phyloP scores from a whole-genome alignment of 2,797 vertebrate species.

The Diglossa cyanea region DNA sequence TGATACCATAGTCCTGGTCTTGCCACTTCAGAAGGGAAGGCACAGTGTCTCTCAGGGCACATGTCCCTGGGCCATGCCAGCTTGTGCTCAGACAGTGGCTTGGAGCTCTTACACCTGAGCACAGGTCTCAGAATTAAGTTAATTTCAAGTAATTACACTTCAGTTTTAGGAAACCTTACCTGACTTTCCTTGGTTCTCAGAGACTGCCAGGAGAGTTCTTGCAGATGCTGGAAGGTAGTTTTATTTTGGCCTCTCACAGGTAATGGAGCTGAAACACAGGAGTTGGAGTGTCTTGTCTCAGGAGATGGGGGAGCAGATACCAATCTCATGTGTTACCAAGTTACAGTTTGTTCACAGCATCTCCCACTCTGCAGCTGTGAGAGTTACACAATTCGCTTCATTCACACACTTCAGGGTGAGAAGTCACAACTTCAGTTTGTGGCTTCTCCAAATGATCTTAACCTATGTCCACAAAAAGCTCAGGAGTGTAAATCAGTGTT shows the following conservation, averaged over 20 bases:
- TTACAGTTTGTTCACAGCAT: background rate
- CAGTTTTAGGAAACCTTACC: background rate
- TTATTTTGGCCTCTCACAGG: background rate
- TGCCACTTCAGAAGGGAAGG: background rate
- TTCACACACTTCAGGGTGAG: background rate
- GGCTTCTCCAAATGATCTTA: background rate
- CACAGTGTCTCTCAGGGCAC: background rate
- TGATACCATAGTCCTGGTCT: background rate
- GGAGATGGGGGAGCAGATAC: background rate
- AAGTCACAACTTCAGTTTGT: background rate
- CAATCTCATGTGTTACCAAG: background rate
- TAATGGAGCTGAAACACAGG: background rate
- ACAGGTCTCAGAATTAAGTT: background rate
- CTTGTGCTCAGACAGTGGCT: background rate
- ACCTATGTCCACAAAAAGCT: background rate
- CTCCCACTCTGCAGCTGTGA: background rate
- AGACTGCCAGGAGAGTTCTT: background rate
- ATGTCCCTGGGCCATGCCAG: background rate
- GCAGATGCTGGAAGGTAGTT: background rate
- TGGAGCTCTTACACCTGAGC: background rate
- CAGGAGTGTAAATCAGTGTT: background rate
- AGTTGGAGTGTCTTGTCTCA: background rate
- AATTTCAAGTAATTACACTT: background rate
- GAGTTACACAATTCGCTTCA: background rate
- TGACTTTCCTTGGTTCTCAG: background rate